A percentile compares a stretch with the other conserved stretches of the same genome.
phyloP scores from a whole-genome alignment of 30 jellyfish, hydroid and myxozoan species.

The Hydractinia symbiolongicarpus region DNA sequence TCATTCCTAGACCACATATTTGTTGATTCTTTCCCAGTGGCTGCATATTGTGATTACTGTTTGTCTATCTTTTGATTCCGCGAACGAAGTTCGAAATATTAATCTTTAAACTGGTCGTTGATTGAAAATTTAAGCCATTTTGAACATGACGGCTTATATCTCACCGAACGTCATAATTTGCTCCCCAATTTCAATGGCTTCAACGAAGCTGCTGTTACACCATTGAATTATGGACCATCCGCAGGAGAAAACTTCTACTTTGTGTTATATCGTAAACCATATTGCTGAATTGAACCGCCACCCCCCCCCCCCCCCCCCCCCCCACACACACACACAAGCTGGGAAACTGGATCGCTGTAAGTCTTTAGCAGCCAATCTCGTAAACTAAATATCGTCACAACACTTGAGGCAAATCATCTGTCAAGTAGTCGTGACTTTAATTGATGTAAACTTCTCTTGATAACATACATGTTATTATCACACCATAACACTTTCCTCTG shows the following conservation, averaged over 20 bases:
- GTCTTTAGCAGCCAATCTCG: slow-evolving; percentile 47
- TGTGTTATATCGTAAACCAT: slow-evolving; percentile 24
- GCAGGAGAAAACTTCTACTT: slow-evolving; percentile 54
- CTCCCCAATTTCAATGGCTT: slow-evolving; percentile 23
- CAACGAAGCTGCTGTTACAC: slow-evolving; percentile 58
- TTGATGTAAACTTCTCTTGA: slow-evolving; percentile 60
- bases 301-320: too few relatives aligned
- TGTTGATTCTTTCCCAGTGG: too few relatives aligned
- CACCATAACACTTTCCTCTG: slow-evolving; percentile 47
- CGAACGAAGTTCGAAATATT: too few relatives aligned
- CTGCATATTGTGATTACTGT: too few relatives aligned
- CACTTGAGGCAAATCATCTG: slow-evolving; percentile 41
- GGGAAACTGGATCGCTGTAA: slow-evolving; percentile 48
- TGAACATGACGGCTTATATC: too few relatives aligned
- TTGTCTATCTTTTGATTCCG: too few relatives aligned
- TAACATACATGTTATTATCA: slow-evolving; percentile 52
- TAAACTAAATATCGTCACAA: slow-evolving; percentile 49
- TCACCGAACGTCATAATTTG: too few relatives aligned
- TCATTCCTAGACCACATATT: too few relatives aligned
- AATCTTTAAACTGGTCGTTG: too few relatives aligned
- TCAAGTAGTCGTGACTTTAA: slow-evolving; percentile 45
- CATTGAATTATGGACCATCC: slow-evolving; percentile 64
- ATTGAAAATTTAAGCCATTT: too few relatives aligned
- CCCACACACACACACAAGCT: too few relatives aligned
- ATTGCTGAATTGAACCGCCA: slow-evolving; percentile 31